These are phyloP conservation scores for Zosterops borbonicus DNA, from an alignment of 2,113 vertebrate species.

Conservation along the genomic window DNA sequence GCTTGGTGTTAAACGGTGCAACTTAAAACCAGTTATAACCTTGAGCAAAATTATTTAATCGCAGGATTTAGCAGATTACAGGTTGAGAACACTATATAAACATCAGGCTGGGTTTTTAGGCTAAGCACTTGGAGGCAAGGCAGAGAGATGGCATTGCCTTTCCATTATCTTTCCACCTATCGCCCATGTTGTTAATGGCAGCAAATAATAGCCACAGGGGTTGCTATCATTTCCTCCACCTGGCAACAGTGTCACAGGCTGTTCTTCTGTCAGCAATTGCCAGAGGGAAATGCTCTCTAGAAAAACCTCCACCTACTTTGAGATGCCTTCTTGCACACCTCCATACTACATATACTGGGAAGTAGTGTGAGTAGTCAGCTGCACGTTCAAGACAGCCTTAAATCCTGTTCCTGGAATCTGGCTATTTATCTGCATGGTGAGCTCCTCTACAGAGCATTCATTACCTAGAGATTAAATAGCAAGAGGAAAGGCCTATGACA, in stretches of 20 bases:
- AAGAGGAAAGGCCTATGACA: neutral
- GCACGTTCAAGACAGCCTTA: neutral
- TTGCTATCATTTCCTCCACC: neutral
- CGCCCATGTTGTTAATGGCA: neutral
- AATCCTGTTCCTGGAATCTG: neutral
- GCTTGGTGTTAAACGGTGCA: neutral
- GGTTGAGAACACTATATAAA: slow-evolving; percentile 22
- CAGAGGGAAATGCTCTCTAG: neutral
- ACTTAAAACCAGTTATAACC: slow-evolving; percentile 43
- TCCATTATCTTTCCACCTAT: slow-evolving; percentile 9
- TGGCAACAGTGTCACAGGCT: neutral
- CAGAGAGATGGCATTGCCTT: neutral
- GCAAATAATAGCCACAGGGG: slow-evolving; percentile 3
- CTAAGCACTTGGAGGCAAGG: neutral
- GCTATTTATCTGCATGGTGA: neutral
- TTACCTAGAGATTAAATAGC: neutral
- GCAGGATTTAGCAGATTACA: slow-evolving; percentile 29
- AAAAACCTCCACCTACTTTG: neutral
- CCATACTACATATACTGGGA: neutral
- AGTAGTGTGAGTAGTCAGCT: neutral
- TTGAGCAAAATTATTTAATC: slow-evolving; percentile 47
- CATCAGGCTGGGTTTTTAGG: slow-evolving; percentile 26
- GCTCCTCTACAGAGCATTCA: neutral
- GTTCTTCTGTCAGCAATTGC: neutral
- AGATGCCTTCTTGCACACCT: neutral